Percentiles rank a stretch among this genome's conserved stretches.
These are phyloP conservation scores for Connochaetes taurinus DNA, from an alignment of 2,113 vertebrate genomes.

Conservation along the genomic window DNA sequence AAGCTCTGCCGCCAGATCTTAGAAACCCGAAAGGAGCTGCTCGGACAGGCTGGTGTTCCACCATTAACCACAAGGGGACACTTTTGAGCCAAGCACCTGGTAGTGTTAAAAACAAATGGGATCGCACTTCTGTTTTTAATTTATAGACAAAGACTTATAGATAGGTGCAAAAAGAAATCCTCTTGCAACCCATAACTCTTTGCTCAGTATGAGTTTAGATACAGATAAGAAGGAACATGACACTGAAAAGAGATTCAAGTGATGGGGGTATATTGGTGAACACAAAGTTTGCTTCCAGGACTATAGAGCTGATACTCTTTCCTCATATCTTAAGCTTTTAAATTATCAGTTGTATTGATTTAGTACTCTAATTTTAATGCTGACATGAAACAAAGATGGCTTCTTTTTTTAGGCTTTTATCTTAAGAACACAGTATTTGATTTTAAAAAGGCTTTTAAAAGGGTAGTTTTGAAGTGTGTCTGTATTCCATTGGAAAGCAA, in stretches of 20 bases:
- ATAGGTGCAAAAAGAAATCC: not conserved
- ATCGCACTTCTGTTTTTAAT: not conserved
- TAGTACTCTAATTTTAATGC: not conserved
- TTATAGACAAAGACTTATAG: not conserved
- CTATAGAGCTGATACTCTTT: not conserved
- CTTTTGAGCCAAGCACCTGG: not conserved
- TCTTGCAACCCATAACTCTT: not conserved
- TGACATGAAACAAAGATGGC: not conserved
- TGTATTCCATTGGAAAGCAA: not conserved
- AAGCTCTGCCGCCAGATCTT: not conserved
- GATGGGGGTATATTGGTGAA: not conserved
- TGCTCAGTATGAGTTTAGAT: not conserved
- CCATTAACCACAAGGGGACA: not conserved
- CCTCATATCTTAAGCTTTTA: not conserved
- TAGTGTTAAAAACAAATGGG: not conserved
- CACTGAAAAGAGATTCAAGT: not conserved
- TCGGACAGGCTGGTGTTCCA: not conserved
- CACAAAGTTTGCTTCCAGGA: not conserved
- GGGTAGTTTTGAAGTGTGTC: not conserved
- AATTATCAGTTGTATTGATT: not conserved
- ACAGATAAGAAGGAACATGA: not conserved
- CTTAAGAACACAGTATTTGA: not conserved
- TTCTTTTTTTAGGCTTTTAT: not conserved
- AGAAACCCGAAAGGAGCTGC: not conserved
- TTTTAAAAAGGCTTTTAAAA: not conserved